phyloP scores from a whole-genome alignment of 2,797 vertebrate genomes.

The Poecilia velifera region DNA sequence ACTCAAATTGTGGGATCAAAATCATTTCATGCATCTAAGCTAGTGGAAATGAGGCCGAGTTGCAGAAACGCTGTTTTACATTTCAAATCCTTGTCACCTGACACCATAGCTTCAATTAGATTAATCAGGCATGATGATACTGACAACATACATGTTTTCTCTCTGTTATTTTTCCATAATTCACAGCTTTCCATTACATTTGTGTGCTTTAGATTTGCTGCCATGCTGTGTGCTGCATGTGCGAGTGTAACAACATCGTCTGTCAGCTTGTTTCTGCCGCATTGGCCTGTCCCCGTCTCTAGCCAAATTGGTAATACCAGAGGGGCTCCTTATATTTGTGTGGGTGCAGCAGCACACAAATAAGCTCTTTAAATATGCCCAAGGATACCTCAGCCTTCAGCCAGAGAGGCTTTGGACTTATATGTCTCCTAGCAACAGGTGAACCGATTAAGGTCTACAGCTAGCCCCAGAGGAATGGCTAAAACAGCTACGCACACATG shows the following conservation, averaged over 20 bases:
- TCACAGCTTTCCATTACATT: background rate
- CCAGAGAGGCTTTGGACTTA: slow-evolving; percentile 84
- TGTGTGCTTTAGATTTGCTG: background rate
- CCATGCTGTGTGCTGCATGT: background rate
- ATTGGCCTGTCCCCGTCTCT: slow-evolving; percentile 32
- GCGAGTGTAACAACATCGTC: slow-evolving; percentile 9
- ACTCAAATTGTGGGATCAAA: slow-evolving; percentile 48
- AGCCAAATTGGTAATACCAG: slow-evolving; percentile 64
- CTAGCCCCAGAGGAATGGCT: slow-evolving; percentile 67
- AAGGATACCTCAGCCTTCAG: slow-evolving; percentile 81
- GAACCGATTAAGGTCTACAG: slow-evolving; percentile 80
- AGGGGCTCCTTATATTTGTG: slow-evolving; percentile 76
- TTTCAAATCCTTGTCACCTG: slow-evolving; percentile 63
- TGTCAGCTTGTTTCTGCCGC: slow-evolving; percentile 28
- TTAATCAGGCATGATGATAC: slow-evolving; percentile 33
- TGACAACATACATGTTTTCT: slow-evolving; percentile 35
- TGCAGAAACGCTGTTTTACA: slow-evolving; percentile 51
- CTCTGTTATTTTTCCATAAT: slow-evolving; percentile 6
- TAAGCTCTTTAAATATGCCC: slow-evolving; percentile 87
- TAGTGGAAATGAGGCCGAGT: slow-evolving; percentile 51
- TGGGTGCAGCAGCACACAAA: slow-evolving; percentile 78
- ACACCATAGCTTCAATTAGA: slow-evolving; percentile 55
- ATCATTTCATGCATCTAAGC: slow-evolving; percentile 53
- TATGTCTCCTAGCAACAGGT: slow-evolving; percentile 88
- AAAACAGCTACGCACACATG: slow-evolving; percentile 54